Percentiles rank a stretch among this genome's conserved stretches.
These are phyloP conservation scores for Phrynosoma platyrhinos DNA, from an alignment of 2,113 vertebrate species.

Conservation along the genomic window DNA sequence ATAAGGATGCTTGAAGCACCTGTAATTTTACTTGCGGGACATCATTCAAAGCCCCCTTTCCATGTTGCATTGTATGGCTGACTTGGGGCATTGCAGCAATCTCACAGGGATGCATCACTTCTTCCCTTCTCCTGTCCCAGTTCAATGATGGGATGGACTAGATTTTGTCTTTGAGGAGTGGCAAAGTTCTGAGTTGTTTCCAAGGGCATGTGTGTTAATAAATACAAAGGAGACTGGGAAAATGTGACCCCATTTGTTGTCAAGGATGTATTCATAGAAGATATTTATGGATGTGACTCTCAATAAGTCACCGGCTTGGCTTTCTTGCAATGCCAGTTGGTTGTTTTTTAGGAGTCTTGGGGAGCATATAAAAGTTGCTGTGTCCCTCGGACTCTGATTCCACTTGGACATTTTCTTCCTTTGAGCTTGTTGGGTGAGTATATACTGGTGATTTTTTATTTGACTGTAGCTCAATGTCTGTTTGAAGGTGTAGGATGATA, in stretches of 20 bases:
- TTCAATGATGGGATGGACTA: no score
- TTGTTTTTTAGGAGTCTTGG: background rate
- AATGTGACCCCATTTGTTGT: background rate
- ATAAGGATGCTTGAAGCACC: no score
- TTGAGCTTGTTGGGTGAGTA: background rate
- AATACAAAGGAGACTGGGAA: background rate
- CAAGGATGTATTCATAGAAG: background rate
- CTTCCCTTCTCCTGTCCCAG: no score
- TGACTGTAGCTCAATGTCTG: background rate
- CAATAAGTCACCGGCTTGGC: conserved; percentile 1
- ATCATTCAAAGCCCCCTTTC: no score
- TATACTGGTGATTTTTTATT: background rate
- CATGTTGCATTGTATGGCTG: no score
- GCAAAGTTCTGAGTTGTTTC: no score
- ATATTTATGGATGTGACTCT: background rate
- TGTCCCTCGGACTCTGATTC: background rate
- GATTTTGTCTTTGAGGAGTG: no score
- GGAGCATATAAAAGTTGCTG: conserved; percentile 15
- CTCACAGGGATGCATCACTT: no score
- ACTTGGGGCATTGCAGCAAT: no score
- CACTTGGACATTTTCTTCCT: background rate
- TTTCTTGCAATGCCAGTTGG: background rate
- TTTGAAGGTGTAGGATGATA: background rate
- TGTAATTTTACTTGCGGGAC: no score
- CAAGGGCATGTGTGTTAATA: background rate